These are phyloP conservation scores for Lemur catta DNA, from an alignment of 2,797 vertebrate genomes.

Conservation along the genomic window DNA sequence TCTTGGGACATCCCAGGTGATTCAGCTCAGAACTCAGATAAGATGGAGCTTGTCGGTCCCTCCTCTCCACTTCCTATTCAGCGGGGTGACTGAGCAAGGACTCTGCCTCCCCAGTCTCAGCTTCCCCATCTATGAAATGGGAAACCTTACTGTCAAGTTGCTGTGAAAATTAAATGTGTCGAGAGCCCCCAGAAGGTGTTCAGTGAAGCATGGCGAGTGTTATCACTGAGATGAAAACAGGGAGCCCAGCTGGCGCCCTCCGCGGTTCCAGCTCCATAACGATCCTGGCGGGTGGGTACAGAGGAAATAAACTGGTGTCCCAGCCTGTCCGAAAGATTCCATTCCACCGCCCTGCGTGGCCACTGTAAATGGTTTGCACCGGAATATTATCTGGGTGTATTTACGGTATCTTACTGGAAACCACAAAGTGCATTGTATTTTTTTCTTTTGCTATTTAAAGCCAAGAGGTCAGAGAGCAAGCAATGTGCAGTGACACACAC, in stretches of 20 bases:
- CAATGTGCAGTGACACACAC: slow-evolving; percentile 80
- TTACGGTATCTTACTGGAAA: slow-evolving; percentile 85
- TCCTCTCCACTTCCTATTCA: background rate
- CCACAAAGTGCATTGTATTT: slow-evolving; percentile 81
- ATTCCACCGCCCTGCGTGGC: slow-evolving; percentile 53
- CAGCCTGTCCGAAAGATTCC: slow-evolving; percentile 71
- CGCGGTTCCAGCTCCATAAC: background rate
- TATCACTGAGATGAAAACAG: background rate
- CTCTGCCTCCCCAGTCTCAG: background rate
- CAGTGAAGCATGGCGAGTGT: background rate
- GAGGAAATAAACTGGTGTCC: slow-evolving; percentile 64
- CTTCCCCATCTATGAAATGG: background rate
- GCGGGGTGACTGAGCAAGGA: background rate
- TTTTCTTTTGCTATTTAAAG: slow-evolving; percentile 85
- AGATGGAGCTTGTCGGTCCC: background rate
- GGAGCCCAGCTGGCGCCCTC: slow-evolving; percentile 34
- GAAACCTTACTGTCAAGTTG: background rate
- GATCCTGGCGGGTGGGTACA: slow-evolving; percentile 24
- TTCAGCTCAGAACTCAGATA: background rate
- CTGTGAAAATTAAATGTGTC: background rate
- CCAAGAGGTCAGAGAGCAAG: slow-evolving; percentile 82
- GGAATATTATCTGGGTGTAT: slow-evolving; percentile 82
- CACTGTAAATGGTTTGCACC: slow-evolving; percentile 75
- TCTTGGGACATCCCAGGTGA: background rate
- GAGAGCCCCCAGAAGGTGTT: background rate